A percentile compares a stretch with the other conserved stretches of the same genome.
Conservation (phyloP, 2,888 invertebrate species). For the Theretra japonica region DNA sequence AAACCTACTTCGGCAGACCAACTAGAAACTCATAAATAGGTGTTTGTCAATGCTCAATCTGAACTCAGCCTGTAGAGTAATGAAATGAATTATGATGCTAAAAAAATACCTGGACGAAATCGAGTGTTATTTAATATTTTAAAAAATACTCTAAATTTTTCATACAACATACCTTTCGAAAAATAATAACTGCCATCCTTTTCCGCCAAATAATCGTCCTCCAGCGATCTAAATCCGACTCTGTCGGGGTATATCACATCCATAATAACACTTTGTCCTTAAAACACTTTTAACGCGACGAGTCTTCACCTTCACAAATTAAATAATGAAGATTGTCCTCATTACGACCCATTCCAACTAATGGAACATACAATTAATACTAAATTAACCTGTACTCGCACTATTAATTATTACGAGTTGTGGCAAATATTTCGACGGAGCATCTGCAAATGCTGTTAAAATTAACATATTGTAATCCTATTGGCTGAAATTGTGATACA, state of each 20-base stretch:
- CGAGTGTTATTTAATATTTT: not conserved
- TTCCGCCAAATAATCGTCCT: not conserved
- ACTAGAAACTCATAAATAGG: too few species aligned
- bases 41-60: too few species aligned
- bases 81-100: too few species aligned
- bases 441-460: too few species aligned
- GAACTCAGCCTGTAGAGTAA: too few species aligned
- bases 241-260: not conserved
- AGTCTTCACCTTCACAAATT: not conserved
- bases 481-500: too few species aligned
- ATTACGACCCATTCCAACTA: slow-evolving; percentile 1
- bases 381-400: not conserved
- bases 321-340: not conserved
- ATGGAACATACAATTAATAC: not conserved
- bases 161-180: not conserved
- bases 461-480: too few species aligned
- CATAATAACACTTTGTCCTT: not conserved
- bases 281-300: not conserved
- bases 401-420: not conserved
- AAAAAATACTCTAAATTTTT: not conserved
- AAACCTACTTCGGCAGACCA: too few species aligned
- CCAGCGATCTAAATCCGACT: not conserved
- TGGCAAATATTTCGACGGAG: not conserved
- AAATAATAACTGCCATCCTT: not conserved
- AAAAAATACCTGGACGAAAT: too few species aligned